Base-by-base conservation (phyloP, 2,113 vertebrate genomes). In the Cairina moschata region DNA sequence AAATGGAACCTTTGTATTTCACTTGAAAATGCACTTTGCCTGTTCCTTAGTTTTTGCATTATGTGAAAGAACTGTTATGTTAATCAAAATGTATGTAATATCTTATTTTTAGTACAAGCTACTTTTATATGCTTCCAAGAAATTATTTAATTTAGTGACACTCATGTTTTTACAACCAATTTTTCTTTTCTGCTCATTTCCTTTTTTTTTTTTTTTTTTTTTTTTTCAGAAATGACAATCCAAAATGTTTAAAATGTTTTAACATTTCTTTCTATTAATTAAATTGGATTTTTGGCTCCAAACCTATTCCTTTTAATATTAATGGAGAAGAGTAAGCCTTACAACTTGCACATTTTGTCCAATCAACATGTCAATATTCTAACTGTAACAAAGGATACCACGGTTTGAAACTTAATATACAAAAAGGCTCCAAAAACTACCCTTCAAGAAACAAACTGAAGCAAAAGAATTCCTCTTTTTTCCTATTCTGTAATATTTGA, bases 1-100 rank as follows among this genome's bases (percentile, higher is more conserved):
- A 22, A 8, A 8, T 2, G 0, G 4, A 16, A 59, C 3, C 3
- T 85, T 34, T 67, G 1, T 20, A 68, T 31, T 77, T 58, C 2
- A 1, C 9, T 74, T 11, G 36, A 90, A 82, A 88, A 85, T 29
- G 1, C 1, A 11, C 6, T 72, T 82, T 75, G 4, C 4, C 5
- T 21, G 7, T 38, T 52, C 11, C 83, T 78, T 38, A 58, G 3
- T 34, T 86, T 84, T 58, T 55, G 34, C 25, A 25, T 91, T 67
- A 36, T 59, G 42, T 38, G n/a, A 58, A 77, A 50, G 11, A 50
- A 50, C 22, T 22, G 31, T 77, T 62, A 62, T 63, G 20, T 52
- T 63, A 63, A 52, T 31, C 21, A 63, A 48, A 63, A 63, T 52
- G 28, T 38, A 29, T 63, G n/a, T 50, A 62, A 62, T 50, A 29